Evolutionary conservation across 2,797 vertebrate genomes (phyloP), one percentile per base, ranked within the genome.

Genomic region (Pseudochirops corinnae): DNA sequence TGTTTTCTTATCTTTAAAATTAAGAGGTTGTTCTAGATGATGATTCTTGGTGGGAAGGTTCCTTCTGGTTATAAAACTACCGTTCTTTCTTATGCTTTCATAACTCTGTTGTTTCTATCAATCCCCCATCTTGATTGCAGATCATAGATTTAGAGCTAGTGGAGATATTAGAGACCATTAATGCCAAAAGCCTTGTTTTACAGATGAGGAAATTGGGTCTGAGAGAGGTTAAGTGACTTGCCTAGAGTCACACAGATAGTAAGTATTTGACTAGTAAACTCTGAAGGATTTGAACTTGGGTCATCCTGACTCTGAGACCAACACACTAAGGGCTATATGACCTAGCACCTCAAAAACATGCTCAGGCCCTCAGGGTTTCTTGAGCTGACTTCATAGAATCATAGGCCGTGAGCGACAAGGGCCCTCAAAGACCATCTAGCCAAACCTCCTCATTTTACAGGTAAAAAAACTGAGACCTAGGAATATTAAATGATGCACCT

Each of bases 1-100:
- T 93, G n/a, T 94, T 91, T 90, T 94, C 12, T 57, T 94, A 33
- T 55, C 57, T 95, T 97, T 10, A 96, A 93, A 95, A 33, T 33
- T 13, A 92, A 31, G n/a, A 50, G 29, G 1, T 91, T 95, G 46
- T 16, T 55, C 92, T 92, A 0, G 13, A 11, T 60, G 53, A 18
- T 3, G 50, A 91, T 90, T 18, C 50, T 95, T 46, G 21, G 39
- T 50, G 24, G 21, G 74, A 87, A 87, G 39, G 10, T 24, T 87
- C 10, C 39, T 87, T 87, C 74, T 50, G 24, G 3, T 39, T 50
- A 3, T 39, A 82, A 50, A 50, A 87, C 9, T 46, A 87, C 10
- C 21, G 26, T 46, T 46, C 39, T 39, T 74, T 74, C n/a, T 87
- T 26, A 46, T 26, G 21, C 74, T 87, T 9, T 39, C 74, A 39